Evolutionary conservation across 2,113 vertebrate genomes (phyloP), one percentile per base, ranked within the genome.

Genomic region (Cryptotis parvus): DNA sequence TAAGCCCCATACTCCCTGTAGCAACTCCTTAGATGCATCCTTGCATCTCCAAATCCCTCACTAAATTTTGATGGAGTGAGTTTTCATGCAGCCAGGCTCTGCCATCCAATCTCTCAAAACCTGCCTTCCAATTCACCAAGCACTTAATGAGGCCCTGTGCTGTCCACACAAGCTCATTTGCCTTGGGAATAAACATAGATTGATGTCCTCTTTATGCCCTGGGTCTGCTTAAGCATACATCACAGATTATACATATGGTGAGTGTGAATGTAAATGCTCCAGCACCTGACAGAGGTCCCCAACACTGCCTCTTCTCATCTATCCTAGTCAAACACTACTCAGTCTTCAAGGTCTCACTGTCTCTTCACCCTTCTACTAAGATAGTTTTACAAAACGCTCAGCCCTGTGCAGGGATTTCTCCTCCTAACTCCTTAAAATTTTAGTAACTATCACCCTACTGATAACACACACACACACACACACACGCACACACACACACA

Each of bases 141-240:
- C 72, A 77, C 49, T 84, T 94, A 95, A 91, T 90, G 94, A 96
- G 90, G 61, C 79, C 83, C 69, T 0, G 2, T 49, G 79, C 90
- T 92, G 45, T 76, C 91, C 89, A 92, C 91, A 93, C 89, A 95
- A 92, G 92, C 84, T 93, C 86, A 92, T 96, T 95, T 95, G 76
- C 86, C 68, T 90, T 92, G 86, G 91, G 89, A 95, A 89, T 80
- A 73, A 95, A 96, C 94, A 93, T 86, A 94, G 92, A 95, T 96
- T 77, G 43, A 96, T 90, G 72, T 35, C 86, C 35, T 80, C 68
- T 83, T 94, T 89, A 69, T 52, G 68, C 69, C 83, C 61, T 77
- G 85, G 85, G 79, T 94, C 87, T 78, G 45, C 86, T 89, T 93
- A 92, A 84, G 49, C 69, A 76, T 18, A 18, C 76, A 83, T 52